Evolutionary conservation across 1,140 invertebrate genomes (phyloP).

Genomic region (Bombus superbus): DNA sequence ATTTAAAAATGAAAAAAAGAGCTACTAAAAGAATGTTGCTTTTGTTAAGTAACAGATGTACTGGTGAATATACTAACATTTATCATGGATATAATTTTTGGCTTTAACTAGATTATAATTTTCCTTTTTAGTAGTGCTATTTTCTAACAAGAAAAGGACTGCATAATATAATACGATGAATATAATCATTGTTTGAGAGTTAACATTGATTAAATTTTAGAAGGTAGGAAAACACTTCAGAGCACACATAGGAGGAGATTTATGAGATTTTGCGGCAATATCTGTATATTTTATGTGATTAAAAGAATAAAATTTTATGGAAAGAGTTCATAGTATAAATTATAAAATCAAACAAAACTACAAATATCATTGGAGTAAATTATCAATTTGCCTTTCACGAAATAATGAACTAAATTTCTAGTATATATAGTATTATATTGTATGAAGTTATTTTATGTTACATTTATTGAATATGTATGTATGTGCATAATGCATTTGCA

Average conservation of each 20-base stretch:
- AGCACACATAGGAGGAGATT: slow-evolving; percentile 36
- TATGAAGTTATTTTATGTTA: slow-evolving; percentile 27
- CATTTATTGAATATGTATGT: slow-evolving; percentile 38
- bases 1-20: slow-evolving; percentile 29
- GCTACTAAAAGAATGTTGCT: slow-evolving; percentile 30
- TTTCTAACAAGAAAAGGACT: slow-evolving; percentile 5
- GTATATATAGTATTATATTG: slow-evolving; percentile 18
- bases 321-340: slow-evolving; percentile 44
- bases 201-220: slow-evolving; percentile 29
- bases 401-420: slow-evolving; percentile 27
- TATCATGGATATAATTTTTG: slow-evolving; percentile 59
- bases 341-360: slow-evolving; percentile 2
- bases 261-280: slow-evolving; percentile 39
- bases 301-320: slow-evolving; percentile 46
- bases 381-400: slow-evolving; percentile 11
- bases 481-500: slow-evolving; percentile 43
- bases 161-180: slow-evolving; percentile 18
- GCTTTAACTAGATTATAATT: slow-evolving; percentile 69
- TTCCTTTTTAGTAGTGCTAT: slow-evolving; percentile 56
- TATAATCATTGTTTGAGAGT: slow-evolving; percentile 27
- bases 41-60: slow-evolving; percentile 31
- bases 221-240: slow-evolving; percentile 53
- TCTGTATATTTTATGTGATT: slow-evolving; percentile 42
- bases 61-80: slow-evolving; percentile 58
- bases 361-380: slow-evolving; percentile 18